Evolutionary conservation across 2,113 vertebrate species (phyloP), one percentile per base, ranked within the genome.

Genomic region (Caloenas nicobarica): DNA sequence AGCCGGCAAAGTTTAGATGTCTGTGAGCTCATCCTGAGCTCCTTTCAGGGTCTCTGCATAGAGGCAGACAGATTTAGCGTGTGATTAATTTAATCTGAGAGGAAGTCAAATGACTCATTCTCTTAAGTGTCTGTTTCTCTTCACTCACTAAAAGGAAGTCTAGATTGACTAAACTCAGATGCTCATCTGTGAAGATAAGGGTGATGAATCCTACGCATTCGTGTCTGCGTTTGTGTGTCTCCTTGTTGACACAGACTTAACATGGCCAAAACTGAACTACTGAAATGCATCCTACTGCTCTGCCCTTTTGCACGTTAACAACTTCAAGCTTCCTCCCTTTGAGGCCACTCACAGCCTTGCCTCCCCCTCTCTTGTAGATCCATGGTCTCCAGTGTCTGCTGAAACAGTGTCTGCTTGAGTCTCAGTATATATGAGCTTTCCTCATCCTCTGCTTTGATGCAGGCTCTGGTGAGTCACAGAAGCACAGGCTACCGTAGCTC

Each of bases 61-160:
- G 70, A 94, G 81, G 56, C 86, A 91, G 86, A 51, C 80, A 64
- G 92, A 90, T 88, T 73, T 36, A 62, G 83, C 56, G 51, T 86
- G 46, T 83, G 76, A 93, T 93, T 95, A 95, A 90, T 83, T 91
- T 78, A 80, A 95, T 88, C 53, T 0, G 0, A 92, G 94, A 54
- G 88, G 94, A 94, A 94, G 91, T 94, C 60, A 92, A 14, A 60
- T 97, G 91, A 93, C 60, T 95, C 92, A 93, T 76, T 87, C 80
- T 90, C 58, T 54, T 38, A 57, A 94, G 62, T 58, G 71, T 91
- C 83, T 94, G 85, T 80, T 96, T 88, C 91, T 93, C 88, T 95
- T 82, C 62, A 72, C 66, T 86, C 36, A 57, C 50, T 90, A 85
- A 93, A 88, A 89, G 71, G 68, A 90, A 81, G 79, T 86, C 82